Base-by-base conservation (phyloP, 1,140 invertebrate species). In the Drosophila obscura region DNA sequence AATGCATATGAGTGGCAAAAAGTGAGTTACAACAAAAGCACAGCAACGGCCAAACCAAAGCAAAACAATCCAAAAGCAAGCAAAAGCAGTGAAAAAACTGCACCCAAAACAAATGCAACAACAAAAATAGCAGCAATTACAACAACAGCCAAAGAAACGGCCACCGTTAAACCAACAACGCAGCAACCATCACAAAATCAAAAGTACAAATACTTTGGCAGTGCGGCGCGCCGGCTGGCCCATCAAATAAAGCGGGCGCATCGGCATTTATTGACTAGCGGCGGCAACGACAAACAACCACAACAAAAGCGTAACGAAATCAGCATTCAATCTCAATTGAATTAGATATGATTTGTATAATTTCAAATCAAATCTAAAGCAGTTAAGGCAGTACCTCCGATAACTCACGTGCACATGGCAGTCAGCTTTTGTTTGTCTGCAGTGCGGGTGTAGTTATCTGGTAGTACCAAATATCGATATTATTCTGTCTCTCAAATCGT, bases 1-100 rank as follows among this genome's bases (percentile, higher is more conserved):
- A 89, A 88, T 80, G 84, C 80, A 90, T 89, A 90, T 76, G 80
- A 73, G 73, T 90, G 88, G 88, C 82, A 90, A 79, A 90, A 77
- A 90, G 88, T 90, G 69, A 90, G 67, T 63, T 90, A 90, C 50
- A 75, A 50, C 58, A 90, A 80, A 77, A 90, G 73, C 58, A 76
- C 64, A 73, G 24, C 63, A 51, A 11, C 66, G 51, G 57, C 50
- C 39, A 51, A 80, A 68, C 35, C 45, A 39, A 55, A 63, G 31
- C 46, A 73, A 50, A 67, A 24, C 71, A 65, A 44, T 60, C 49
- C 43, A 35, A 57, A 58, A 80, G 28, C 45, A 35, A 31, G 58
- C 60, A 50, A 24, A 63, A 71, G 41, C 16, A 60, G 57, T 72
- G 65, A 65, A 4, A 76, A 80, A 77, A 73, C 72, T 76, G 59